Conservation (phyloP, 2,888 invertebrate genomes). For the Hesperia comma region DNA sequence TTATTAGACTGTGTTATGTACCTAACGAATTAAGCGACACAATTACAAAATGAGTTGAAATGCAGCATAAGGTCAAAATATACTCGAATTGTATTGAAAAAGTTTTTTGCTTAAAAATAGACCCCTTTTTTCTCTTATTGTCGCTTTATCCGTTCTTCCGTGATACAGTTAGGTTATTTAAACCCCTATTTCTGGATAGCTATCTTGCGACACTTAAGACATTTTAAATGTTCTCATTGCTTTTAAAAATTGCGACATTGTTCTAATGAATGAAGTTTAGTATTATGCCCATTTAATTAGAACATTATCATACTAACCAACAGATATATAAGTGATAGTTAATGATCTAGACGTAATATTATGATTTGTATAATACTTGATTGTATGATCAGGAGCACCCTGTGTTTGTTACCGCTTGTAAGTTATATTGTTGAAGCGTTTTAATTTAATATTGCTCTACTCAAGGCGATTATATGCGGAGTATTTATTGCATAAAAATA, state of each 20-base stretch:
- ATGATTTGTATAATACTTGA: not conserved
- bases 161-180: no score
- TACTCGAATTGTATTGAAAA: no score
- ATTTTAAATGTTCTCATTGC: no score
- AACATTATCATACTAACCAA: conserved; percentile 4
- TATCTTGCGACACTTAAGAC: no score
- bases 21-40: no score
- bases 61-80: no score
- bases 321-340: not conserved
- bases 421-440: not conserved
- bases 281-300: not conserved
- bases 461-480: not conserved
- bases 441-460: not conserved
- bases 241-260: not conserved
- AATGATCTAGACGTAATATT: not conserved
- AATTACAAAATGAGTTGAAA: no score
- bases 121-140: no score
- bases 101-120: no score
- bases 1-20: no score
- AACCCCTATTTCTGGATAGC: no score
- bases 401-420: not conserved
- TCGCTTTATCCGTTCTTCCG: no score
- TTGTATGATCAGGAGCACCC: not conserved
- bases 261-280: not conserved
- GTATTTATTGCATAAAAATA: not conserved